phyloP scores from a whole-genome alignment of 53 echinoderm and acorn worm genomes.

The Pentamera pediparva region DNA sequence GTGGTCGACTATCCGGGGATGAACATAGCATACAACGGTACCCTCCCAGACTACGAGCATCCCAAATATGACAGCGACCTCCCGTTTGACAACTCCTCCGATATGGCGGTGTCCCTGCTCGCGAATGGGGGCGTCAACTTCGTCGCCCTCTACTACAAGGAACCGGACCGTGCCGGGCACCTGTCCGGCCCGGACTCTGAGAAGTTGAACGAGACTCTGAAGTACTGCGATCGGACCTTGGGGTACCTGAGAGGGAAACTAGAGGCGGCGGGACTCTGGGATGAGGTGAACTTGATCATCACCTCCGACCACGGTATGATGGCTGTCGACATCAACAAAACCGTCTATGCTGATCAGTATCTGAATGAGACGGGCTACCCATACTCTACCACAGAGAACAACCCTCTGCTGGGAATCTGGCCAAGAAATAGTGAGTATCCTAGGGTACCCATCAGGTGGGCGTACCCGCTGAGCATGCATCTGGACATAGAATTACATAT shows the following conservation, averaged over 20 bases:
- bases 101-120: constrained; percentile 53
- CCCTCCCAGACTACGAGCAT: constrained; percentile 40
- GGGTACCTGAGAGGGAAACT: constrained; percentile 53
- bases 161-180: constrained; percentile 88
- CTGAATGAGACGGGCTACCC: constrained; percentile 45
- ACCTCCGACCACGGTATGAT: constrained; percentile 94
- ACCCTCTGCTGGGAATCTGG: constrained; percentile 72
- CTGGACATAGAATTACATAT: too few species aligned
- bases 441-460: too few species aligned
- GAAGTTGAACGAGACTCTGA: constrained; percentile 45
- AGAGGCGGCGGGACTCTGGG: constrained; percentile 39
- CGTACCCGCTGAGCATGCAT: too few species aligned
- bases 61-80: constrained; percentile 30
- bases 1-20: constrained; percentile 56
- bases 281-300: constrained; percentile 63
- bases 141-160: constrained; percentile 73
- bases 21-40: constrained; percentile 51
- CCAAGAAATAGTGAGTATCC: constrained; percentile 27
- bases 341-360: constrained; percentile 51
- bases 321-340: constrained; percentile 6
- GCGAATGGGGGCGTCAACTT: constrained; percentile 58
- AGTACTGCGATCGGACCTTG: constrained; percentile 52
- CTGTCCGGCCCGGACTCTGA: constrained; percentile 55
- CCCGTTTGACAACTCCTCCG: constrained; percentile 53
- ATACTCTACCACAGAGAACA: constrained; percentile 45